These are phyloP conservation scores for Microctonus hyperodae DNA, from an alignment of 2,888 invertebrate species.

Conservation along the genomic window DNA sequence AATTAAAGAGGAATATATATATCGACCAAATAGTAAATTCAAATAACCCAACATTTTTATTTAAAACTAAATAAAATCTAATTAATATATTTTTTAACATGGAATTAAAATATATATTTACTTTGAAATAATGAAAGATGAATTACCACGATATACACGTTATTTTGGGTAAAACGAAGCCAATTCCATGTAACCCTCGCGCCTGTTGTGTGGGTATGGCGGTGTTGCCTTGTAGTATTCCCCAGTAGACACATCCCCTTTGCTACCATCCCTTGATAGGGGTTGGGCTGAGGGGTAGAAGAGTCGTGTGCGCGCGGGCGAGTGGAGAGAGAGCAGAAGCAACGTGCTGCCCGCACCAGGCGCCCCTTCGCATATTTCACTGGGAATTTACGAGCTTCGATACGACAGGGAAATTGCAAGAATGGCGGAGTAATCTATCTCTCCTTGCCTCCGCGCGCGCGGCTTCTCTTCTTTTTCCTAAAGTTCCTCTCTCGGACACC, in stretches of 20 bases:
- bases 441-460: conserved; percentile 57
- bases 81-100: background rate
- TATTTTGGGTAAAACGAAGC: conserved; percentile 22
- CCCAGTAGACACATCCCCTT: conserved; percentile 56
- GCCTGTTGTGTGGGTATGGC: conserved; percentile 23
- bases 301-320: conserved; percentile 32
- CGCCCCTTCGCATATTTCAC: conserved; percentile 78
- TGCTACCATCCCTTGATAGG: conserved; percentile 54
- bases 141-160: conserved; percentile 9
- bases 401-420: conserved; percentile 94
- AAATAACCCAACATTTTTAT: background rate
- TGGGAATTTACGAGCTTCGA: conserved; percentile 86
- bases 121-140: background rate
- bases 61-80: background rate
- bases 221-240: conserved; percentile 41
- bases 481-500: conserved; percentile 42
- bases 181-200: conserved; percentile 20
- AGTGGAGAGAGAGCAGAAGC: conserved; percentile 50
- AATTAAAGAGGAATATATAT: background rate
- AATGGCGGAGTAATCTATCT: conserved; percentile 92
- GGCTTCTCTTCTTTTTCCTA: conserved; percentile 53
- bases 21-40: background rate
- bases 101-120: background rate
- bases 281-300: conserved; percentile 41
- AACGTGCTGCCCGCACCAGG: conserved; percentile 64